Evolutionary conservation across 2,113 vertebrate species (phyloP), one percentile per base, ranked within the genome.

Genomic region (Psephotus haematonotus): DNA sequence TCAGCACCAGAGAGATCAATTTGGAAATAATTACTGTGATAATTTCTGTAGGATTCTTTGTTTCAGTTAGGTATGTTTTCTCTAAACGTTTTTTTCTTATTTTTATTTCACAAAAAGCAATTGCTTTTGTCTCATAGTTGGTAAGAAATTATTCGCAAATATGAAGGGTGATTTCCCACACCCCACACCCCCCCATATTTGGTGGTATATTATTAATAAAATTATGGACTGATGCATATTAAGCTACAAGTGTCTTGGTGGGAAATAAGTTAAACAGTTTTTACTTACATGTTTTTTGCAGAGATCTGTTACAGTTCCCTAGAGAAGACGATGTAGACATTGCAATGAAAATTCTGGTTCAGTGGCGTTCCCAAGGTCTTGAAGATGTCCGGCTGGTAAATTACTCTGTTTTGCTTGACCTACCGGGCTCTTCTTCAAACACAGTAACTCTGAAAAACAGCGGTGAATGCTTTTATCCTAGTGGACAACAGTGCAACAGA

Each of bases 341-440:
- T 86, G 98, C 98, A 71, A 91, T 97, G 95, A 97, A 97, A 69
- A 98, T 99, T 76, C 98, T 97, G 97, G 97, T 89, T 86, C 98
- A 98, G 35, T 99, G 99, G 99, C 97, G 95, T 62, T 98, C 98
- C 59, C 93, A 98, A 50, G 99, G 99, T 60, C 97, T 99, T 90
- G 98, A 98, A 67, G 98, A 99, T 37, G 97, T 99, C 82, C 98
- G 55, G 81, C 93, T 99, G 86, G 97, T 98, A 91, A 99, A 99
- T 98, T 99, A 99, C 94, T 99, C 98, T 2, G 99, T 99, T 81
- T 97, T 99, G 89, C 97, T 99, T 82, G 98, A 97, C 95, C 97
- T 99, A 33, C 99, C 99, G 4, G 98, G 98, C 82, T 96, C 98
- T 65, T 97, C 97, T 60, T 98, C 99, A 74, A 99, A 98, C 98